These are phyloP conservation scores for Epistrophella euchroma DNA, from an alignment of 2,888 invertebrate species.

Conservation along the genomic window DNA sequence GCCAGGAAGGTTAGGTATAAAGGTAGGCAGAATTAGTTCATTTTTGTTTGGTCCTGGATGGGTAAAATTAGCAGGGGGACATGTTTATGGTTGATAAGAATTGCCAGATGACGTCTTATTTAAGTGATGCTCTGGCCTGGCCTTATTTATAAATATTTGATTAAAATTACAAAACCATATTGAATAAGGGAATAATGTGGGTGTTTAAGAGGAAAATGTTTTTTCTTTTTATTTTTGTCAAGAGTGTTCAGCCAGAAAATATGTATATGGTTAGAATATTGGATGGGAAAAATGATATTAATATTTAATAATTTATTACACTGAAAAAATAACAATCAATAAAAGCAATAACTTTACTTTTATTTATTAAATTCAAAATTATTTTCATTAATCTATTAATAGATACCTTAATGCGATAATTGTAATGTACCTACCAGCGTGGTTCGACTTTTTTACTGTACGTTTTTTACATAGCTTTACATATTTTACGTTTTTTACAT, in stretches of 20 bases:
- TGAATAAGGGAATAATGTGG: background rate
- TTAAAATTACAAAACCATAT: constrained; percentile 36
- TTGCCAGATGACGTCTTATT: constrained; percentile 65
- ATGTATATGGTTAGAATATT: background rate
- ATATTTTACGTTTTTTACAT: too few relatives aligned
- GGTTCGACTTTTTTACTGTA: too few relatives aligned
- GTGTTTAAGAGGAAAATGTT: background rate
- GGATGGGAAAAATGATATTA: background rate
- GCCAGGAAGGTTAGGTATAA: background rate
- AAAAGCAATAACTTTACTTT: too few relatives aligned
- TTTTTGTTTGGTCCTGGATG: constrained; percentile 14
- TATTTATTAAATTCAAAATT: too few relatives aligned
- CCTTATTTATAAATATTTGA: constrained; percentile 40
- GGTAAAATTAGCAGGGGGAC: constrained; percentile 44
- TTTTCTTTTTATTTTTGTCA: background rate
- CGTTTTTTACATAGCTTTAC: too few relatives aligned
- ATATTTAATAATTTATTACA: too few relatives aligned
- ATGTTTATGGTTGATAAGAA: constrained; percentile 50
- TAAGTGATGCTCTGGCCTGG: constrained; percentile 39
- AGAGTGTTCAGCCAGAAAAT: background rate
- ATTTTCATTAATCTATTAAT: too few relatives aligned
- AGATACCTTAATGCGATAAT: too few relatives aligned
- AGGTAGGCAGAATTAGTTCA: constrained; percentile 47
- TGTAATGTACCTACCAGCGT: too few relatives aligned
- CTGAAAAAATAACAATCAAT: too few relatives aligned